Percentiles rank a stretch among this genome's conserved stretches.
phyloP scores from a whole-genome alignment of 2,888 invertebrate species.

The Lysandra coridon region DNA sequence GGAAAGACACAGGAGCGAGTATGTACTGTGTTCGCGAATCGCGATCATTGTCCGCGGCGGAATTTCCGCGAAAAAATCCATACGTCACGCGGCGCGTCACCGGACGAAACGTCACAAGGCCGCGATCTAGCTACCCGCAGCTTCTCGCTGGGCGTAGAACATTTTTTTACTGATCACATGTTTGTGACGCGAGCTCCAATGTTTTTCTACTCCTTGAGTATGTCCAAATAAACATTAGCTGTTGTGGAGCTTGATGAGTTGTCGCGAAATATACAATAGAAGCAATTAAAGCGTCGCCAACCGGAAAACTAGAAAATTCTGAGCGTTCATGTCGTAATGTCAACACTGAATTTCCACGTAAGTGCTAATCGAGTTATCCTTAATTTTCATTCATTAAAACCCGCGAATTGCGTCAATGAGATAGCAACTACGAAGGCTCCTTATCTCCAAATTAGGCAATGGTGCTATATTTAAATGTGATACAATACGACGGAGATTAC shows the following conservation, averaged over 20 bases:
- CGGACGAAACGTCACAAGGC: conserved; percentile 66
- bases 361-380: conserved; percentile 36
- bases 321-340: neutral
- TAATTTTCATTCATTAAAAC: conserved; percentile 38
- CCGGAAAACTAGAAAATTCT: neutral
- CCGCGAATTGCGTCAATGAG: conserved; percentile 33
- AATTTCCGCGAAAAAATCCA: conserved; percentile 75
- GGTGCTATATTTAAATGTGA: conserved; percentile 18
- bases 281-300: neutral
- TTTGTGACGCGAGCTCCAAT: conserved; percentile 1
- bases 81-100: conserved; percentile 67
- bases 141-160: conserved; percentile 33
- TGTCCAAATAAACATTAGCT: neutral
- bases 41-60: conserved; percentile 65
- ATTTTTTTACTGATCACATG: conserved; percentile 45
- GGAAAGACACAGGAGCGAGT: neutral
- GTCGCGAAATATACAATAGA: neutral
- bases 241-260: neutral
- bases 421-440: neutral
- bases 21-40: conserved; percentile 47
- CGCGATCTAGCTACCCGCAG: conserved; percentile 46
- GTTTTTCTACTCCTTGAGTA: neutral
- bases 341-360: conserved; percentile 29
- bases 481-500: neutral
- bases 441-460: conserved; percentile 14